Percentiles rank a stretch among this genome's conserved stretches.
phyloP scores from a whole-genome alignment of 2,888 invertebrate genomes.

The Drosophila siamana region DNA sequence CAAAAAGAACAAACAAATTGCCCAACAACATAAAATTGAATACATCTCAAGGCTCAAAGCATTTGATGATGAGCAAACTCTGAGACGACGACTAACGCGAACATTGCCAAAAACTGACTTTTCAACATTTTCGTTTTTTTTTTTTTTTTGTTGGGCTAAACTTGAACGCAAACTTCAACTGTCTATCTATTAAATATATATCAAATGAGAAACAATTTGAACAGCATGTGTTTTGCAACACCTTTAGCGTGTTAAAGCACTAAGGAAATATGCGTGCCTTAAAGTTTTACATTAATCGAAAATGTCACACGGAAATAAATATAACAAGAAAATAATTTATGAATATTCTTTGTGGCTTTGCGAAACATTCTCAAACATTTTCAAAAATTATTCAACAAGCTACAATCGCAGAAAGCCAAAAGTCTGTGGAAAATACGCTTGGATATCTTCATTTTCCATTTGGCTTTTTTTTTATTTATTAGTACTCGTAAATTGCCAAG shows the following conservation, averaged over 20 bases:
- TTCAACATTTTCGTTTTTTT: neutral
- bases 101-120: slow-evolving; percentile 4
- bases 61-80: slow-evolving; percentile 11
- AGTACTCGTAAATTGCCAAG: neutral
- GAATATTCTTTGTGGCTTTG: neutral
- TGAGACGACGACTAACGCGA: neutral
- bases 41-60: slow-evolving; percentile 22
- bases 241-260: neutral
- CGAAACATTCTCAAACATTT: no score
- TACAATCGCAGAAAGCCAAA: no score
- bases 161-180: neutral
- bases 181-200: neutral
- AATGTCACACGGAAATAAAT: neutral
- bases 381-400: no score
- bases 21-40: slow-evolving; percentile 39
- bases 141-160: neutral
- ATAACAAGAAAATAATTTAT: neutral
- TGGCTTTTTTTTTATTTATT: neutral
- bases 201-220: neutral
- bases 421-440: no score
- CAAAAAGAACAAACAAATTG: slow-evolving; percentile 41
- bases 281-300: neutral
- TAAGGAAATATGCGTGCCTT: neutral
- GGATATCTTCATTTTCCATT: neutral
- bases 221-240: neutral